A percentile compares a stretch with the other conserved stretches of the same genome.
Conservation (phyloP, 1,140 invertebrate genomes). For the Ceratitis capitata region DNA sequence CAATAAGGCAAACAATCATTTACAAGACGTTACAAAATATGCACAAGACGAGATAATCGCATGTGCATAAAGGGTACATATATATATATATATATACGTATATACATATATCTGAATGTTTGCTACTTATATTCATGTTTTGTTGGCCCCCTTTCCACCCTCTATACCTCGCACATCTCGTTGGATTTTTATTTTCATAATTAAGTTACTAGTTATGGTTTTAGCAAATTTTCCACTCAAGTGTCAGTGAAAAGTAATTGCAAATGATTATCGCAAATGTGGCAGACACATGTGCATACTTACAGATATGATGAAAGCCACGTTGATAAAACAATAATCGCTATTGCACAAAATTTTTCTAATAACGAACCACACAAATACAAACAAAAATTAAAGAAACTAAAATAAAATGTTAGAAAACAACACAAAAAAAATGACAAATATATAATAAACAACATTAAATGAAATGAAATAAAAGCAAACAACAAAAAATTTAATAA, state of each 20-base stretch:
- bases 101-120: not conserved
- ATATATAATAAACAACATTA: too few species aligned
- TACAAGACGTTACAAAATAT: not conserved
- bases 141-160: not conserved
- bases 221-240: constrained; percentile 22
- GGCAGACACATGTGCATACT: not conserved
- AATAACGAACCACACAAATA: too few species aligned
- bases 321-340: too few species aligned
- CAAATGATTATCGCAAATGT: too few species aligned
- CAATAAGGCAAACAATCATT: not conserved
- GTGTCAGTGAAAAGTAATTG: not conserved
- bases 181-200: not conserved
- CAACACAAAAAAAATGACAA: too few species aligned
- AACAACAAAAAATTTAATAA: too few species aligned
- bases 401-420: too few species aligned
- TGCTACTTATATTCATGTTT: too few species aligned
- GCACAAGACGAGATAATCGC: not conserved
- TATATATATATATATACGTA: not conserved
- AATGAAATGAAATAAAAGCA: too few species aligned
- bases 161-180: not conserved
- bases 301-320: too few species aligned
- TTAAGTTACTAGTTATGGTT: not conserved
- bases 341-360: too few species aligned
- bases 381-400: too few species aligned
- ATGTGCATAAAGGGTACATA: not conserved